phyloP scores from a whole-genome alignment of 2,888 invertebrate genomes.

The Eulithis testata region DNA sequence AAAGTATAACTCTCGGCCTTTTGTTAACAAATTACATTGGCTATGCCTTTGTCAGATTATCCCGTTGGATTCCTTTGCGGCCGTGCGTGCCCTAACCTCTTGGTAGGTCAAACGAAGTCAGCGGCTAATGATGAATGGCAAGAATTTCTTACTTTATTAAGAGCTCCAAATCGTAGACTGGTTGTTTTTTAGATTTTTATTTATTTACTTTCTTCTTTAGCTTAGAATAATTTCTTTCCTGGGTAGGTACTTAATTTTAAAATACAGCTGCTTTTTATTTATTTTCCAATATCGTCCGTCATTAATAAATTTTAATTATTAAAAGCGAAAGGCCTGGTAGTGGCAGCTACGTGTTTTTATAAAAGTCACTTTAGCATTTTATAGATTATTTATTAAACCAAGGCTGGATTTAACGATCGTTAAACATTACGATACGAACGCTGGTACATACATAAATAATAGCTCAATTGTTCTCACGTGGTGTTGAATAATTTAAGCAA shows the following conservation, averaged over 20 bases:
- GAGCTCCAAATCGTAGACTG: conserved; percentile 2
- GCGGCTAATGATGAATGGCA: conserved; percentile 70
- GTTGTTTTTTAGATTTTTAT: background rate
- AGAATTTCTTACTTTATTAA: conserved; percentile 59
- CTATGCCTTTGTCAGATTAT: conserved; percentile 47
- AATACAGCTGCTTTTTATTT: background rate
- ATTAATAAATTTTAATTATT: background rate
- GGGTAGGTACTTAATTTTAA: background rate
- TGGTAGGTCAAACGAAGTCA: conserved; percentile 60
- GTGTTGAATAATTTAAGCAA: conserved; percentile 39
- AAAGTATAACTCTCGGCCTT: conserved; percentile 57
- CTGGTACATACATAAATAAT: conserved; percentile 33
- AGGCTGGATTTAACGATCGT: conserved; percentile 32
- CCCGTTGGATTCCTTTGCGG: conserved; percentile 51
- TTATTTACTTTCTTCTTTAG: background rate
- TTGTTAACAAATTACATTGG: conserved; percentile 65
- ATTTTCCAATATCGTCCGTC: background rate
- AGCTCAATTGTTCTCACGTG: conserved; percentile 35
- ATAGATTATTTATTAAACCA: conserved; percentile 31
- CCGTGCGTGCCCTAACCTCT: conserved; percentile 55
- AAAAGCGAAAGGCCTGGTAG: background rate
- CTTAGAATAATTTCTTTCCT: too few relatives aligned
- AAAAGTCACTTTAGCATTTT: conserved; percentile 30
- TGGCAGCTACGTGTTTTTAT: conserved; percentile 19
- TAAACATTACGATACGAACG: conserved; percentile 33